Evolutionary conservation across 2,113 vertebrate genomes (phyloP).

Genomic region (Lagopus leucura): DNA sequence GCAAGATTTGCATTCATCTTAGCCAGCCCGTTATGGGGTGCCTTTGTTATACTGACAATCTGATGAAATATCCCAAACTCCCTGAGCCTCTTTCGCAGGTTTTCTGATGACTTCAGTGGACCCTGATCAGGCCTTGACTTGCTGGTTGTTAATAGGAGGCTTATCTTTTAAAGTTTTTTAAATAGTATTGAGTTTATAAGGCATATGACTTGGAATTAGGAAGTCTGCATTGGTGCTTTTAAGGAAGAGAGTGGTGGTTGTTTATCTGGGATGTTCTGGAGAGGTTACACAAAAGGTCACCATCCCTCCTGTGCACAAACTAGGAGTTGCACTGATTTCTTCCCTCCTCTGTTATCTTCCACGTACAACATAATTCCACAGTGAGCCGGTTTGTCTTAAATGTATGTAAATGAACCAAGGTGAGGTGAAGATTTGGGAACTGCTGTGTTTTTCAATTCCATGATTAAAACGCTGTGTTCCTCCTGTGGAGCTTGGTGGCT

Average conservation of each 20-base stretch:
- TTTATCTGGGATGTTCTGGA: neutral
- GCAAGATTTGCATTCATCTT: neutral
- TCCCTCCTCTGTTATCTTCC: neutral
- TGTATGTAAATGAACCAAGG: conserved; percentile 21
- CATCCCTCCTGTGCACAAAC: neutral
- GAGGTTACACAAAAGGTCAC: neutral
- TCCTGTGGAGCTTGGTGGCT: conserved; percentile 47
- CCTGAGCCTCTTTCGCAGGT: neutral
- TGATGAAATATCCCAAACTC: neutral
- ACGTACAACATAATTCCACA: neutral
- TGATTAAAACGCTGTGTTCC: conserved; percentile 45
- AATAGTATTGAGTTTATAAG: neutral
- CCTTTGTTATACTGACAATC: neutral
- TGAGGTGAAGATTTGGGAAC: conserved; percentile 16
- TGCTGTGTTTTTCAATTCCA: conserved; percentile 3
- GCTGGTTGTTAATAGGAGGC: neutral
- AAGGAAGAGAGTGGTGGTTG: neutral
- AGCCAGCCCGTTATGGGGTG: neutral
- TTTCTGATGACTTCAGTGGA: neutral
- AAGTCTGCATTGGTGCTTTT: neutral
- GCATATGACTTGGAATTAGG: accelerated
- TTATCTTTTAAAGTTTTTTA: neutral
- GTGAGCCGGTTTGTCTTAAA: neutral
- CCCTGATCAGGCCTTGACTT: neutral
- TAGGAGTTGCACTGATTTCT: neutral